Evolutionary conservation across 37 sponge, comb jelly and placozoan genomes (phyloP).

Genomic region (Beroe forskalii): DNA sequence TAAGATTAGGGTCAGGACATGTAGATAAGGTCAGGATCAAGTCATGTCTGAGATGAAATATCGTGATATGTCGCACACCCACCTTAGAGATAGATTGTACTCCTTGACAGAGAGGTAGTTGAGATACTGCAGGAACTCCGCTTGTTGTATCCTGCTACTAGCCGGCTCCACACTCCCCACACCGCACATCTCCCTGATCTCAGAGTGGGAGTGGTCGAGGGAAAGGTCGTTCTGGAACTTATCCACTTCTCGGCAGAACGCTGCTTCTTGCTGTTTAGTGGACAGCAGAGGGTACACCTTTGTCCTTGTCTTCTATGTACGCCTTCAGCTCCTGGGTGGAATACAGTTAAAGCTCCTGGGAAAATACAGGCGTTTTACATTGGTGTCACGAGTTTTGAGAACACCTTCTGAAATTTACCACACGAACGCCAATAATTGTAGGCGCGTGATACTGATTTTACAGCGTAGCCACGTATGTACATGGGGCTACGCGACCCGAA

Average conservation of each 20-base stretch:
- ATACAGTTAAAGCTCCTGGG: too few relatives aligned
- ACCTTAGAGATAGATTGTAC: conserved; percentile 49
- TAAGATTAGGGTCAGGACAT: too few relatives aligned
- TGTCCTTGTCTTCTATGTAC: conserved; percentile 31
- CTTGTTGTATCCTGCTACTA: conserved; percentile 53
- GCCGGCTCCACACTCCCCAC: neutral
- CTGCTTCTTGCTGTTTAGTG: conserved; percentile 21
- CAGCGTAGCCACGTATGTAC: too few relatives aligned
- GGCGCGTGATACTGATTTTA: too few relatives aligned
- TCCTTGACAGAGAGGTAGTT: conserved; percentile 51
- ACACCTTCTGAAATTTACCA: neutral
- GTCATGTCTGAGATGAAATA: too few relatives aligned
- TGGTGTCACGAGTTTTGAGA: too few relatives aligned
- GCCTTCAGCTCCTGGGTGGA: conserved; percentile 7
- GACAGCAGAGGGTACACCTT: conserved; percentile 17
- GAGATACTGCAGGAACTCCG: conserved; percentile 46
- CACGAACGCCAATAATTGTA: too few relatives aligned
- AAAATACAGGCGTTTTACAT: too few relatives aligned
- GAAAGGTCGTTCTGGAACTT: neutral
- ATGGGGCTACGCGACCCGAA: too few relatives aligned
- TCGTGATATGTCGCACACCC: too few relatives aligned
- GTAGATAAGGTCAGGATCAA: too few relatives aligned
- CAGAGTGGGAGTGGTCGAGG: neutral
- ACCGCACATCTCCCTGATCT: conserved; percentile 36
- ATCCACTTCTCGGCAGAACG: conserved; percentile 17